Conservation (phyloP, 2,888 invertebrate genomes). For the Protodeltote pygarga region DNA sequence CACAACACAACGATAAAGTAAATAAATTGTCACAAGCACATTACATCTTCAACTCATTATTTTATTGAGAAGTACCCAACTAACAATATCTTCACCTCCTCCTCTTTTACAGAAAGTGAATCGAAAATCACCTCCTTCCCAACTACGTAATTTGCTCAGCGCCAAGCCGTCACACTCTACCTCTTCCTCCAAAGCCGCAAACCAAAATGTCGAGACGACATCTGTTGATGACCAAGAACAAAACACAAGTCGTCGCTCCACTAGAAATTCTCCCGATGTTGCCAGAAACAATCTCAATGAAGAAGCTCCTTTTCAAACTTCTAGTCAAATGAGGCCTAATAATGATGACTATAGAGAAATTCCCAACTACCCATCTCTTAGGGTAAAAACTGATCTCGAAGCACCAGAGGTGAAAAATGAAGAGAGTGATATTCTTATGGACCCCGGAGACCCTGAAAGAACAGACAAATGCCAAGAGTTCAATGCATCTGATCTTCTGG, state of each 20-base stretch:
- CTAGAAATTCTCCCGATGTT: conserved; percentile 85
- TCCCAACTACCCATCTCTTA: conserved; percentile 79
- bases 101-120: conserved; percentile 79
- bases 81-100: conserved; percentile 4
- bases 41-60: conserved; percentile 1
- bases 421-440: conserved; percentile 81
- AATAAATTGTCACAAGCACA: conserved; percentile 35
- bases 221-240: conserved; percentile 81
- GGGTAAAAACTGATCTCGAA: conserved; percentile 87
- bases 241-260: conserved; percentile 78
- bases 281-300: conserved; percentile 86
- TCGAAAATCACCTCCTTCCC: conserved; percentile 85
- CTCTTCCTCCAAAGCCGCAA: conserved; percentile 87
- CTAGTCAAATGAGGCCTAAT: conserved; percentile 87
- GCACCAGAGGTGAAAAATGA: conserved; percentile 82
- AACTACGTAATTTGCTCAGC: conserved; percentile 86
- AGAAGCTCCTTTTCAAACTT: conserved; percentile 85
- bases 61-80: not conserved
- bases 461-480: conserved; percentile 79
- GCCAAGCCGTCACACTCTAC: conserved; percentile 85
- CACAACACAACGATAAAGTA: conserved; percentile 86
- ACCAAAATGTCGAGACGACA: conserved; percentile 84
- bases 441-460: conserved; percentile 78
- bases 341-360: conserved; percentile 85
- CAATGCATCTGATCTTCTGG: conserved; percentile 80